Percentiles rank a stretch among this genome's conserved stretches.
Evolutionary conservation across 2,113 vertebrate species (phyloP).

Genomic region (Urocitellus parryii): DNA sequence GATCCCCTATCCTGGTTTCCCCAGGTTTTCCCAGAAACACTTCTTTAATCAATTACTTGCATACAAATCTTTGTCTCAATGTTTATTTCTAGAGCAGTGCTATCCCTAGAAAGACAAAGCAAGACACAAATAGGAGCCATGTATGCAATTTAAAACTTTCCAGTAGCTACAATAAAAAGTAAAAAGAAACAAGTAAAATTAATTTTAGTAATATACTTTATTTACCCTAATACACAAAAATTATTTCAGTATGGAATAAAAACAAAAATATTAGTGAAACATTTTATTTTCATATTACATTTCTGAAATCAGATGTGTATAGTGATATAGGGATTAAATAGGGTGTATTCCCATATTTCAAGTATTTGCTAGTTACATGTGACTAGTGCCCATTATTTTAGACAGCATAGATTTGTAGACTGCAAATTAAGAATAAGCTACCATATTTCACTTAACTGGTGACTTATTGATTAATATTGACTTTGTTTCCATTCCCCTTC

Average conservation of each 20-base stretch:
- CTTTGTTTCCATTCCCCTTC: conserved; percentile 31
- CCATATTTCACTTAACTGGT: conserved; percentile 33
- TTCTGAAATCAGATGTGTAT: background rate
- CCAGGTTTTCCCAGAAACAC: no score
- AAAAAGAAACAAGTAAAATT: background rate
- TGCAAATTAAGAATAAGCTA: conserved; percentile 47
- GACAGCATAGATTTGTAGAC: conserved; percentile 27
- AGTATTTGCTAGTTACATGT: conserved; percentile 6
- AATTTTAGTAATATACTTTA: conserved; percentile 42
- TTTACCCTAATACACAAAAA: conserved; percentile 33
- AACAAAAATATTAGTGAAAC: conserved; percentile 39
- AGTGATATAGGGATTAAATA: background rate
- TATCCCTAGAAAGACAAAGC: conserved; percentile 48
- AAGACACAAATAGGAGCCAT: conserved; percentile 6
- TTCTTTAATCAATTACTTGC: conserved; percentile 53
- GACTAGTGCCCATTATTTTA: background rate
- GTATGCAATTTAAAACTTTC: conserved; percentile 53
- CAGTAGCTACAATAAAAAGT: background rate
- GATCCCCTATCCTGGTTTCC: background rate
- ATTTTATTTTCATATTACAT: conserved; percentile 16
- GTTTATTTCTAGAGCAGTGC: conserved; percentile 25
- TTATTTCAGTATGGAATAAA: conserved; percentile 9
- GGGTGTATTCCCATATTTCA: background rate
- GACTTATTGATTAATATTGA: conserved; percentile 33
- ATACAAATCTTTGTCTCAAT: conserved; percentile 14